These are phyloP conservation scores for Aplidium turbinatum DNA, from an alignment of 23 tunicate genomes.

Conservation along the genomic window DNA sequence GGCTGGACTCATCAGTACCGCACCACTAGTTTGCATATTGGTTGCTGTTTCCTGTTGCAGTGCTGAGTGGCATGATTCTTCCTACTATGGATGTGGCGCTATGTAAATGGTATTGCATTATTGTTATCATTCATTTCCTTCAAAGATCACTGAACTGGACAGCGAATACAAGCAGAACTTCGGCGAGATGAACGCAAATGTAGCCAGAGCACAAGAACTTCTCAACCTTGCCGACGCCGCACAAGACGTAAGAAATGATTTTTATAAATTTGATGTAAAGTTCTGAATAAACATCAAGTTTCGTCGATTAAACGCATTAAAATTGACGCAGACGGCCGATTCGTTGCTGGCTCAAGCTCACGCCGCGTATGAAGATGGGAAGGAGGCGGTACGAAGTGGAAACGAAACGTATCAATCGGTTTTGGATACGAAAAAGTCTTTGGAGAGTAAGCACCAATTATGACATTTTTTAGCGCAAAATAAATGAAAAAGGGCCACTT, in stretches of 20 bases:
- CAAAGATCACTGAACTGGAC: slow-evolving; percentile 40
- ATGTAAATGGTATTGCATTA: no score
- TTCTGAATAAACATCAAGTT: no score
- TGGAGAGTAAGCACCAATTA: slow-evolving; percentile 50
- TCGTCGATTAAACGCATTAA: no score
- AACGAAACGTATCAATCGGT: slow-evolving; percentile 56
- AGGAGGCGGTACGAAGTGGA: slow-evolving; percentile 59
- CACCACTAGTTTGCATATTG: no score
- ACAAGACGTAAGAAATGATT: slow-evolving; percentile 84
- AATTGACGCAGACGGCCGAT: slow-evolving; percentile 58
- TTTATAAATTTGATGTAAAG: no score
- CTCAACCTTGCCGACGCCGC: slow-evolving; percentile 36
- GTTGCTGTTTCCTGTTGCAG: no score
- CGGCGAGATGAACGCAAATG: slow-evolving; percentile 43
- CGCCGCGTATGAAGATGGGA: slow-evolving; percentile 36
- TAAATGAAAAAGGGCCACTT: background rate
- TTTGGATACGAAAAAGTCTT: slow-evolving; percentile 35
- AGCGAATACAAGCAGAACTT: slow-evolving; percentile 53
- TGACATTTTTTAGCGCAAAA: background rate
- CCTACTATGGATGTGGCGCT: no score
- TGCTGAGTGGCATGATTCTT: no score
- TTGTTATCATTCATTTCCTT: background rate
- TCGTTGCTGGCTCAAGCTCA: slow-evolving; percentile 67
- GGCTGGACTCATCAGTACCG: no score
- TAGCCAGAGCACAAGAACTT: slow-evolving; percentile 32